These are phyloP conservation scores for Rambutsinella grinnellia DNA, from an alignment of 2,888 invertebrate genomes.

Conservation along the genomic window DNA sequence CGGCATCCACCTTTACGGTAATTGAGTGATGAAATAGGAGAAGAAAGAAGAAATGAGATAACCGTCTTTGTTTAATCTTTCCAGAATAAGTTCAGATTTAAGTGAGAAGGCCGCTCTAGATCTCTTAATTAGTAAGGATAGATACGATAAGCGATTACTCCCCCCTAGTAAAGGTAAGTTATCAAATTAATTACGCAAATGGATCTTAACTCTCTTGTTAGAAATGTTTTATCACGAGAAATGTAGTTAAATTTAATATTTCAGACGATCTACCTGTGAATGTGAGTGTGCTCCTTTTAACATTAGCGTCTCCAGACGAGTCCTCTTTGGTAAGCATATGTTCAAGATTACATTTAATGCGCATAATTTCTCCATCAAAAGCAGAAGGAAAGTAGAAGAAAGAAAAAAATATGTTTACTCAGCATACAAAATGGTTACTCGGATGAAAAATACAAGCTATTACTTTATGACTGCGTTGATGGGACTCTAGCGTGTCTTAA, in stretches of 20 bases:
- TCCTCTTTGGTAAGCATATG: conserved; percentile 88
- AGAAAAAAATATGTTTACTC: too few species aligned
- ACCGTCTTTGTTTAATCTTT: too few species aligned
- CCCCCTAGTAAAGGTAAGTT: conserved; percentile 79
- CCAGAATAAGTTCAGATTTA: conserved; percentile 61
- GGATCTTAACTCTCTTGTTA: not conserved
- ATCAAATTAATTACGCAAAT: conserved; percentile 17
- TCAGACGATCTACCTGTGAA: conserved; percentile 92
- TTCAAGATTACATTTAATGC: too few species aligned
- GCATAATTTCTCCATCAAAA: too few species aligned
- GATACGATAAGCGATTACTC: conserved; percentile 93
- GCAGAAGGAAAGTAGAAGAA: too few species aligned
- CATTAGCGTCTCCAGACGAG: conserved; percentile 95
- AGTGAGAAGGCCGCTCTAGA: conserved; percentile 75
- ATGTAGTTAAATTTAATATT: not conserved
- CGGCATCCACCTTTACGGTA: conserved; percentile 54
- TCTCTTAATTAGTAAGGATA: conserved; percentile 86
- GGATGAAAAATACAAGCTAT: conserved; percentile 5
- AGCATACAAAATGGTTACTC: too few species aligned
- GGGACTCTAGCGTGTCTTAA: conserved; percentile 39
- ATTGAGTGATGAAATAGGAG: too few species aligned
- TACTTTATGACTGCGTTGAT: not conserved
- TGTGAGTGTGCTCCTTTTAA: conserved; percentile 92
- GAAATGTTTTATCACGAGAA: not conserved
- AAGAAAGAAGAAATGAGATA: too few species aligned